These are phyloP conservation scores for Hartigia nigra DNA, from an alignment of 2,888 invertebrate species.

Conservation along the genomic window DNA sequence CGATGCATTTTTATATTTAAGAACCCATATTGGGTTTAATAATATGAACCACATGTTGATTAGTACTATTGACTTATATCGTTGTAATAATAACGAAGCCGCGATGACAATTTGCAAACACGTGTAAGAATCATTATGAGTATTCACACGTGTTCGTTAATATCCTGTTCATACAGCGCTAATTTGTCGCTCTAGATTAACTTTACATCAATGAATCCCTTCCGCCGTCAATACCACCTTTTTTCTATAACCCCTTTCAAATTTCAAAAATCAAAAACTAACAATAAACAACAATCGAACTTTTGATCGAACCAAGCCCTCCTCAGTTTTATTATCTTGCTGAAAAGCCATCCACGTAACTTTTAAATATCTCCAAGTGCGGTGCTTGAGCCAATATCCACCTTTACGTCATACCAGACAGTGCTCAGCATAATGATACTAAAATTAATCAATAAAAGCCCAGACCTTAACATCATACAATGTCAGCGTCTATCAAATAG, in stretches of 20 bases:
- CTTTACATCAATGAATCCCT: background rate
- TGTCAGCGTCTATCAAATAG: background rate
- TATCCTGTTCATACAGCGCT: background rate
- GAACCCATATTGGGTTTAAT: background rate
- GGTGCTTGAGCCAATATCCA: background rate
- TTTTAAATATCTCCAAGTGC: background rate
- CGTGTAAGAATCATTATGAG: background rate
- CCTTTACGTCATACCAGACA: background rate
- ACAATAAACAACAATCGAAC: background rate
- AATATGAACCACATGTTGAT: background rate
- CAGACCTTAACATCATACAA: background rate
- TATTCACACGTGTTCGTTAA: background rate
- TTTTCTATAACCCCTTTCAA: background rate
- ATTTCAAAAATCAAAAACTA: background rate
- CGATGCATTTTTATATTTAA: background rate
- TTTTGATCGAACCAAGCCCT: background rate
- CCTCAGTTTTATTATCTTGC: background rate
- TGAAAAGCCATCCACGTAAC: background rate
- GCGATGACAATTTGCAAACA: background rate
- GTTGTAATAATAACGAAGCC: background rate
- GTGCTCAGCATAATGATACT: background rate
- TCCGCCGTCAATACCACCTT: background rate
- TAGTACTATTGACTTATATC: background rate
- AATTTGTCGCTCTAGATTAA: background rate
- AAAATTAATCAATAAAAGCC: background rate